These are phyloP conservation scores for Himalopsyche phryganea DNA, from an alignment of 1,140 invertebrate species.

Conservation along the genomic window DNA sequence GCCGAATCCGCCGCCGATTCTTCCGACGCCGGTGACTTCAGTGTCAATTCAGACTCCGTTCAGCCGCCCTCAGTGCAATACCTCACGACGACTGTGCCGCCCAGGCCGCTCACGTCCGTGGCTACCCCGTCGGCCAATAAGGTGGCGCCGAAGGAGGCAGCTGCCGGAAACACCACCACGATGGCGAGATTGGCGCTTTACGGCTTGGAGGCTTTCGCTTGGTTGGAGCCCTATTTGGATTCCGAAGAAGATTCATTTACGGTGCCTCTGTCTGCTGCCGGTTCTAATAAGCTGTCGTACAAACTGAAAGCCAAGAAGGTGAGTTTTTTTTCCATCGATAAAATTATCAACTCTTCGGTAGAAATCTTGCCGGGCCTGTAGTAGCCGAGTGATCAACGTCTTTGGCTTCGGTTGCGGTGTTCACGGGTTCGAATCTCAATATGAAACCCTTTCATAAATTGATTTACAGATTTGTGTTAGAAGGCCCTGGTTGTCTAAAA, in stretches of 20 bases:
- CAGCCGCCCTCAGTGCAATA: background rate
- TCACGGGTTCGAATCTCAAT: too few species aligned
- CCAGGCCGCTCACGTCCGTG: background rate
- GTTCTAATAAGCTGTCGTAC: constrained; percentile 1
- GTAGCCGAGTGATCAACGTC: too few species aligned
- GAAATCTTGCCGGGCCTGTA: too few species aligned
- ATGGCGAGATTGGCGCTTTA: constrained; percentile 7
- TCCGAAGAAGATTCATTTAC: constrained; percentile 3
- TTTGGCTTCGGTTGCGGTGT: too few species aligned
- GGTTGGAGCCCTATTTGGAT: constrained; percentile 19
- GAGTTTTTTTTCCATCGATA: background rate
- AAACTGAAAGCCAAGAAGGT: constrained; percentile 6
- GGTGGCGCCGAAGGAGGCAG: background rate
- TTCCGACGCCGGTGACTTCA: too few species aligned
- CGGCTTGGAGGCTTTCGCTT: constrained; percentile 12
- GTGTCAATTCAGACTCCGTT: too few species aligned
- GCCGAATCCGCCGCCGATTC: too few species aligned
- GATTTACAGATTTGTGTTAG: too few species aligned
- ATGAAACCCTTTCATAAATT: too few species aligned
- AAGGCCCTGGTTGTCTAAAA: too few species aligned
- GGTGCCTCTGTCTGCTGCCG: background rate
- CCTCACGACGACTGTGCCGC: background rate
- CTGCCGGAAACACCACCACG: background rate
- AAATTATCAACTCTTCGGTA: background rate
- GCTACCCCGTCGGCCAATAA: background rate